A percentile compares a stretch with the other conserved stretches of the same genome.
Evolutionary conservation across 1,140 invertebrate species (phyloP).

Genomic region (Platorchestia sp.): DNA sequence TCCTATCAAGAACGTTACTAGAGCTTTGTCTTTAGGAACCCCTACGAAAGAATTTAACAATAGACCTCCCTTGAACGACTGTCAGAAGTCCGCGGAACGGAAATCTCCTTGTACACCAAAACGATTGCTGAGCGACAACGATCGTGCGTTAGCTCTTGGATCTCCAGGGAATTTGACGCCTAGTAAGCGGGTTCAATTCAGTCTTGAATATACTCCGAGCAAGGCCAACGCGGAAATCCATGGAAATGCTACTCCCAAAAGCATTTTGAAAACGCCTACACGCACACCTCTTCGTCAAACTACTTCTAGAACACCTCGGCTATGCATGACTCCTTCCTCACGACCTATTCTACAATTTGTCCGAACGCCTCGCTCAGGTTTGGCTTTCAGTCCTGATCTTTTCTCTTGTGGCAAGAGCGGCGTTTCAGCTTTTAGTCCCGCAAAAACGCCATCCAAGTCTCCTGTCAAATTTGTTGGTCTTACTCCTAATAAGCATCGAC

Average conservation of each 20-base stretch:
- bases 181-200: constrained; percentile 43
- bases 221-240: not conserved
- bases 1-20: not conserved
- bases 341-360: not conserved
- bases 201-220: constrained; percentile 20
- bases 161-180: constrained; percentile 10
- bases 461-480: not conserved
- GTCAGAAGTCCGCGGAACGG: not conserved
- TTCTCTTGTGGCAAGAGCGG: constrained; percentile 36
- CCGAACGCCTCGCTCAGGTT: not conserved
- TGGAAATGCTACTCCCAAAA: constrained; percentile 25
- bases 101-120: not conserved
- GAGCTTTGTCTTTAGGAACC: not conserved
- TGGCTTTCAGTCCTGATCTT: constrained; percentile 5
- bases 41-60: not conserved
- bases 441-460: constrained; percentile 22
- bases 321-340: not conserved
- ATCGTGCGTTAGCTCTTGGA: not conserved
- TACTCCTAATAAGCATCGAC: not conserved
- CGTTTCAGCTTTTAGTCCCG: not conserved
- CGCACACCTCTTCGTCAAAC: not conserved
- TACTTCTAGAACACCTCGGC: not conserved
- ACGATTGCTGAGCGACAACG: not conserved
- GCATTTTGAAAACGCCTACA: constrained; percentile 6
- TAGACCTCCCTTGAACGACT: not conserved